These are phyloP conservation scores for Bembecia ichneumoniformis DNA, from an alignment of 2,888 invertebrate species.

Conservation along the genomic window DNA sequence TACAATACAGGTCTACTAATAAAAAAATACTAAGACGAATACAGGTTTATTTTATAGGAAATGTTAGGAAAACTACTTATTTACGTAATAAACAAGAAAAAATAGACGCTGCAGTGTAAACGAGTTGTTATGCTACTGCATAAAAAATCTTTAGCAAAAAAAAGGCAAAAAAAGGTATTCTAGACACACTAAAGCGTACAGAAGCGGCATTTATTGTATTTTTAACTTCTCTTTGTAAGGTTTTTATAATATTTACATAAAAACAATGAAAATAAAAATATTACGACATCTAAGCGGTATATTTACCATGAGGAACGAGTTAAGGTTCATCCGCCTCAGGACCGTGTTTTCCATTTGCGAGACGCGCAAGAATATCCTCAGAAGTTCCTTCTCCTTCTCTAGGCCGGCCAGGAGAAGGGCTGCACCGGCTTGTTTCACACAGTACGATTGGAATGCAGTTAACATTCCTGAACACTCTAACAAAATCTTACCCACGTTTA, in stretches of 20 bases:
- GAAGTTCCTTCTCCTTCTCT: conserved; percentile 94
- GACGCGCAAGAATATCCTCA: conserved; percentile 93
- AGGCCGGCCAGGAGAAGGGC: conserved; percentile 89
- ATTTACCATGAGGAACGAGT: conserved; percentile 96
- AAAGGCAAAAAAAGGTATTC: too few relatives aligned
- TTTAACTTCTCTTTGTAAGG: too few relatives aligned
- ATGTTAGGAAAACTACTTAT: too few relatives aligned
- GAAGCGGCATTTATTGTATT: too few relatives aligned
- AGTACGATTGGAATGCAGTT: conserved; percentile 95
- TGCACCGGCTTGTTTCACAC: conserved; percentile 92
- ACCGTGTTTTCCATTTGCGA: conserved; percentile 97
- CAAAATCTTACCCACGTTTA: conserved; percentile 92
- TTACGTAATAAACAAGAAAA: too few relatives aligned
- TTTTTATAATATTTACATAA: background rate
- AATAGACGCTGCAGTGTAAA: too few relatives aligned
- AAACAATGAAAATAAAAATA: background rate
- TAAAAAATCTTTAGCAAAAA: too few relatives aligned
- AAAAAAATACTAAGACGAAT: too few relatives aligned
- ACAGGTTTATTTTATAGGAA: too few relatives aligned
- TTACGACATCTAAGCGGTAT: background rate
- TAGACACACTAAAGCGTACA: too few relatives aligned
- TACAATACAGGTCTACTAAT: too few relatives aligned
- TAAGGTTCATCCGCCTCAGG: conserved; percentile 93
- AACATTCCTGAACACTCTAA: conserved; percentile 93
- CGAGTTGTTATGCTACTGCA: too few relatives aligned